Conservation (phyloP, 2,888 invertebrate species). For the Plusia festucae region DNA sequence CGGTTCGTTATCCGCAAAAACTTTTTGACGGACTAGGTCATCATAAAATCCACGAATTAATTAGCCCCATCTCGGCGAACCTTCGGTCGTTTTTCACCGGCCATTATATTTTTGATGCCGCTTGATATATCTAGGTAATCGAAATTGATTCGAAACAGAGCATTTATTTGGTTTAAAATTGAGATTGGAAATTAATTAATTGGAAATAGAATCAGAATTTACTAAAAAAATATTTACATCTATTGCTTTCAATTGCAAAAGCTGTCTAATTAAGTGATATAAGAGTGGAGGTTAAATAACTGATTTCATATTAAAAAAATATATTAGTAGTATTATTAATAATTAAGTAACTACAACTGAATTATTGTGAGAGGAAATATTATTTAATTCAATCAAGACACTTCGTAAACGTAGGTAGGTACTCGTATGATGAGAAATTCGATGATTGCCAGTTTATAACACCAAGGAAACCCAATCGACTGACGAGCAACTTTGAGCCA, state of each 20-base stretch:
- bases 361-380: too few relatives aligned
- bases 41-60: constrained; percentile 9
- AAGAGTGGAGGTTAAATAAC: too few relatives aligned
- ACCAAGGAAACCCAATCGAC: constrained; percentile 55
- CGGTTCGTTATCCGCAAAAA: constrained; percentile 7
- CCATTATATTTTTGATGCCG: constrained; percentile 1
- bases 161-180: too few relatives aligned
- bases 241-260: too few relatives aligned
- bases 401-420: constrained; percentile 27
- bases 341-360: too few relatives aligned
- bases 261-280: too few relatives aligned
- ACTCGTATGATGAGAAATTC: constrained; percentile 18
- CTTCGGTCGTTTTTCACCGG: constrained; percentile 3
- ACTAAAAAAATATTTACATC: too few relatives aligned
- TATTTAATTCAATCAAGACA: neutral
- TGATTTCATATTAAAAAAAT: too few relatives aligned
- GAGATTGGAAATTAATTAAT: too few relatives aligned
- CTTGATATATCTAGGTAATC: neutral
- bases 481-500: constrained; percentile 59
- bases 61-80: neutral
- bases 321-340: too few relatives aligned
- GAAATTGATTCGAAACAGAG: too few relatives aligned
- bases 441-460: constrained; percentile 59
- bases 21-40: constrained; percentile 7
- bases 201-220: too few relatives aligned